Evolutionary conservation across 2,113 vertebrate species (phyloP), one percentile per base, ranked within the genome.

Genomic region (Rhea pennata): DNA sequence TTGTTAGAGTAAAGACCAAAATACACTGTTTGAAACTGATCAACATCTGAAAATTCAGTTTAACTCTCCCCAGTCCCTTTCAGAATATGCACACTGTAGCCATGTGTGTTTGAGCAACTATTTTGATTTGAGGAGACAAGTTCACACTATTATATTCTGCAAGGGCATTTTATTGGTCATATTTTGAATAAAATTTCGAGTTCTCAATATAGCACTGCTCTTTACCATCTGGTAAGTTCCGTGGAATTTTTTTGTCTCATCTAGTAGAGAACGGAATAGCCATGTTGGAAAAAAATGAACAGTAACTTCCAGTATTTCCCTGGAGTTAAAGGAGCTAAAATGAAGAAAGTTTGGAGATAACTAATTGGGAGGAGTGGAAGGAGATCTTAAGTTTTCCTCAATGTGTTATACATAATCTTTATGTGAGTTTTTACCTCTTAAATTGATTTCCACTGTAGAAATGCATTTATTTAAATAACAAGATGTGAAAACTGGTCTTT

Each of bases 1-100:
- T 91, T 81, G 79, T 95, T 97, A 96, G 96, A 97, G 96, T 96
- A 97, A 97, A 97, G 97, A 97, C 97, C 96, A 97, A 97, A 97
- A 39, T 9, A 61, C 4, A 84, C 92, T 90, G 71, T 91, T 94
- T 65, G 73, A 44, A 75, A 17, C 65, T 76, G 75, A 36, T 83
- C 77, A 10, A 31, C n/a, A 13, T 8, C 64, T 50, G 81, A n/a
- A 77, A 31, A 33, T 26, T 39, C 13, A 36, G 50, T 58, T 46
- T 12, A 26, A 24, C 23, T n/a, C 56, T 58, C 12, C 33, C 2
- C 24, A 4, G 15, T 23, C 9, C 26, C 44, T 23, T 9, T n/a
- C 9, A 2, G 53, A 67, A 8, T 2, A 2, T 33, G 24, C 1
- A 24, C 9, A 10, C 44, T n/a, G 48, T 5, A 13, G 65, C 2